Conservation (phyloP, 2,797 vertebrate species). For the Hippoglossus hippoglossus region DNA sequence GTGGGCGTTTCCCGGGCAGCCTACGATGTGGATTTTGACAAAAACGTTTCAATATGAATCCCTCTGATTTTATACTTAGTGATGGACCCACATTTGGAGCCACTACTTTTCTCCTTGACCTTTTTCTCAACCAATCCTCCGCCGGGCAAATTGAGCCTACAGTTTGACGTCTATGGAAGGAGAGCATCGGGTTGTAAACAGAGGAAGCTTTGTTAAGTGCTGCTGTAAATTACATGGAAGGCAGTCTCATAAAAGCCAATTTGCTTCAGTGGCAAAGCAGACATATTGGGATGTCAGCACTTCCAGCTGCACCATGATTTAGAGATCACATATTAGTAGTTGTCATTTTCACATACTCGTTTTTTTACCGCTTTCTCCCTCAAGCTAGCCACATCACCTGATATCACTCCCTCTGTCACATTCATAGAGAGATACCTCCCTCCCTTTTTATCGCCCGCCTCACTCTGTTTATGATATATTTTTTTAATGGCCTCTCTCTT, state of each 20-base stretch:
- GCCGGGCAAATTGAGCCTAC: constrained; percentile 36
- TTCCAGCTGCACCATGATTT: constrained; percentile 67
- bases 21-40: neutral
- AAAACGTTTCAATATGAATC: neutral
- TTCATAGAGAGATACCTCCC: constrained; percentile 25
- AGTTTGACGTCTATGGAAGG: constrained; percentile 60
- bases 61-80: constrained; percentile 1
- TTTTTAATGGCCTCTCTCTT: constrained; percentile 2
- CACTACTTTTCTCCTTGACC: constrained; percentile 13
- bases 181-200: constrained; percentile 68
- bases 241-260: constrained; percentile 80
- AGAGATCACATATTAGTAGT: constrained; percentile 58
- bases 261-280: constrained; percentile 68
- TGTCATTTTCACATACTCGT: constrained; percentile 53
- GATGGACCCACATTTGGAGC: constrained; percentile 2
- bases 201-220: constrained; percentile 79
- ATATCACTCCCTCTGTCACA: constrained; percentile 31
- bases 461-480: constrained; percentile 7
- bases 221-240: constrained; percentile 73
- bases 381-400: constrained; percentile 42
- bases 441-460: constrained; percentile 13
- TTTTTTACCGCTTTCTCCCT: constrained; percentile 49
- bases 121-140: constrained; percentile 17
- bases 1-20: neutral
- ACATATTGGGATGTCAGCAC: constrained; percentile 75